Base-by-base conservation (phyloP, 2,888 invertebrate species). In the Ethmia dodecea region DNA sequence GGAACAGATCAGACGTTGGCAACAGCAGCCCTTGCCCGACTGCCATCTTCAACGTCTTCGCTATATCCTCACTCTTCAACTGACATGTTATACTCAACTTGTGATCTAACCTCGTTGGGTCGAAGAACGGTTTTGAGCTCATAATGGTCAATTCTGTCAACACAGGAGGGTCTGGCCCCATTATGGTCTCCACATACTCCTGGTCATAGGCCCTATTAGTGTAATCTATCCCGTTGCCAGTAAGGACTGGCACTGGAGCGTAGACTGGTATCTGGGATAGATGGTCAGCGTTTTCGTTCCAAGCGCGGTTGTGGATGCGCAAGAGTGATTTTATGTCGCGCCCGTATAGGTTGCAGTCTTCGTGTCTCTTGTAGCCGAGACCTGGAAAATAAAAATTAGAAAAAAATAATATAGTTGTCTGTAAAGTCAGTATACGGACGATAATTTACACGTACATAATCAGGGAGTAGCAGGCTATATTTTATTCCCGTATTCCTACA, bases 151-250 rank as follows among this genome's bases (percentile, higher is more conserved):
- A 25, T 1, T 68, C 67, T 0, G 68, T 74, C 0, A 83, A 33
- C 0, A 67, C n/a, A 0, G 83, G 80, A 0, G 81, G 79, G 12
- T 69, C 37, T 0, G 81, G 74, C 0, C 83, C 31, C 1, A 84
- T 28, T 0, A 79, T n/a, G 0, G 42, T 50, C 0, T 71, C 60
- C 0, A 79, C 61, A 3, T 77, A 81, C 0, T 57, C 35, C 1
- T 66, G 62, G 6, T 75, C 55, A 10, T 79, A 73, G 0, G 30
- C 28, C 13, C 54, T 57, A 28, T 71, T 57, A 0, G 83, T 83
- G 33, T 69, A 84, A 24, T 84, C 84, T 1, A 83, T 75, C 0
- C 81, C 80, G 0, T 55, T 54, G 42, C 11, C 3, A 0, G 69
- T 66, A 0, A 70, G 32, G 0, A 60, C 38, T 0, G 83, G 83